These are phyloP conservation scores for Platysteira castanea DNA, from an alignment of 2,113 vertebrate species.

Conservation along the genomic window DNA sequence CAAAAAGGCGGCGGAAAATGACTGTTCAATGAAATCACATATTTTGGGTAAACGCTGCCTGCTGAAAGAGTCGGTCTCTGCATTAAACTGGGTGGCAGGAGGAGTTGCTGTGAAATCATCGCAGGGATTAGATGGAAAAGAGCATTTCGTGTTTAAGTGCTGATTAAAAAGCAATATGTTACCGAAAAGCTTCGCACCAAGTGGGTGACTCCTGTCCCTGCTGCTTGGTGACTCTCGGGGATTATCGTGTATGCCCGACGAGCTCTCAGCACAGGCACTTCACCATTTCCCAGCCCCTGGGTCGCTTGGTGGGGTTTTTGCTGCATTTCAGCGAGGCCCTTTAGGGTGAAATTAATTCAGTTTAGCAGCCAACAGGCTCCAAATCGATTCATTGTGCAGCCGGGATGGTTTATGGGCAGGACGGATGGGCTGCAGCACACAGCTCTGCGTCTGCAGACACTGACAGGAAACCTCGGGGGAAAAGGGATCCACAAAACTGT, in stretches of 20 bases:
- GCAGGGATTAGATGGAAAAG: not conserved
- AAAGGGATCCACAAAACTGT: not conserved
- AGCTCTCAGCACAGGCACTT: not conserved
- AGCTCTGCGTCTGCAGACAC: not conserved
- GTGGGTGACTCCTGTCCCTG: not conserved
- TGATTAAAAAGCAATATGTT: slow-evolving; percentile 18
- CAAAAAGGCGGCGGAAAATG: slow-evolving; percentile 22
- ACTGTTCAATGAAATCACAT: not conserved
- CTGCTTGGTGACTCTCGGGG: not conserved
- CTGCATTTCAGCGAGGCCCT: not conserved
- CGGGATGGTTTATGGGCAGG: not conserved
- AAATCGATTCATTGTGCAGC: slow-evolving; percentile 24
- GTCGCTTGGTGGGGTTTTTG: not conserved
- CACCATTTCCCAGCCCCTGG: not conserved
- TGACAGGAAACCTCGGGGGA: not conserved
- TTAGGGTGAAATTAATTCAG: slow-evolving; percentile 29
- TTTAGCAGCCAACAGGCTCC: slow-evolving; percentile 38
- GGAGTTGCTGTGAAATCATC: slow-evolving; percentile 11
- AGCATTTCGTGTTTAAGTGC: slow-evolving; percentile 25
- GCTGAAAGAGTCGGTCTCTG: not conserved
- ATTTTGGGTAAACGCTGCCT: not conserved
- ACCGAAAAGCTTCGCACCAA: not conserved
- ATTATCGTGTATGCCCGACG: fast-evolving
- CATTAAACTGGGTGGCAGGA: not conserved
- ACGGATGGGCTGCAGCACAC: not conserved